Percentiles rank a stretch among this genome's conserved stretches.
Conservation (phyloP, 2,888 invertebrate species). For the Argyresthia goedartella region DNA sequence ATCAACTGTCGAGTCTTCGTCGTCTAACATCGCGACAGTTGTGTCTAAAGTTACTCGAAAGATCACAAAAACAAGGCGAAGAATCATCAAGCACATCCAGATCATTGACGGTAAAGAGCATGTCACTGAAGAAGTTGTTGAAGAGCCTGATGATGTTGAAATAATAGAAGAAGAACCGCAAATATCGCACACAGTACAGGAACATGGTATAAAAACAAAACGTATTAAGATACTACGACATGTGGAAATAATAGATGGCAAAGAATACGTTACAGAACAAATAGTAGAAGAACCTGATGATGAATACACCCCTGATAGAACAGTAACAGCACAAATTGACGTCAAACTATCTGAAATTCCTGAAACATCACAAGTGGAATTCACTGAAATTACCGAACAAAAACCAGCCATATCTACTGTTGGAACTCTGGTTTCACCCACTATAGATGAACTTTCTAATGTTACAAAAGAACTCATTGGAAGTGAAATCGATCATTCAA, state of each 20-base stretch:
- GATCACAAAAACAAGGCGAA: constrained; percentile 78
- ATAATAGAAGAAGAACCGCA: constrained; percentile 74
- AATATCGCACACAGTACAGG: constrained; percentile 30
- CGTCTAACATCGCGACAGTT: constrained; percentile 68
- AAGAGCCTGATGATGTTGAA: constrained; percentile 86
- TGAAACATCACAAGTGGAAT: background rate
- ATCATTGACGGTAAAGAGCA: constrained; percentile 88
- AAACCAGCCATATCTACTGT: background rate
- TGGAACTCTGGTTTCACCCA: background rate
- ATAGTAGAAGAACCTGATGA: constrained; percentile 68
- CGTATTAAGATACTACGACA: constrained; percentile 75
- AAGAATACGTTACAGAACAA: constrained; percentile 83
- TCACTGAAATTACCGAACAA: constrained; percentile 7
- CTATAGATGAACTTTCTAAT: constrained; percentile 4
- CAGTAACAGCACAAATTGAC: constrained; percentile 19
- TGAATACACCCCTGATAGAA: constrained; percentile 11
- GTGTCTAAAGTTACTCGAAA: constrained; percentile 83
- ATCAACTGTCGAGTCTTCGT: constrained; percentile 24
- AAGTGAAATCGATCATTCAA: constrained; percentile 10
- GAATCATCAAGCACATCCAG: constrained; percentile 81
- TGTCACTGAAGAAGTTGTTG: constrained; percentile 85
- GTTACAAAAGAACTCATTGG: constrained; percentile 11
- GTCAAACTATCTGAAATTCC: constrained; percentile 22
- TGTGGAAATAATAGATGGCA: constrained; percentile 81
- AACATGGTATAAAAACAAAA: constrained; percentile 39